Conservation (phyloP, 2,888 invertebrate genomes). For the Brachylomia viminalis region DNA sequence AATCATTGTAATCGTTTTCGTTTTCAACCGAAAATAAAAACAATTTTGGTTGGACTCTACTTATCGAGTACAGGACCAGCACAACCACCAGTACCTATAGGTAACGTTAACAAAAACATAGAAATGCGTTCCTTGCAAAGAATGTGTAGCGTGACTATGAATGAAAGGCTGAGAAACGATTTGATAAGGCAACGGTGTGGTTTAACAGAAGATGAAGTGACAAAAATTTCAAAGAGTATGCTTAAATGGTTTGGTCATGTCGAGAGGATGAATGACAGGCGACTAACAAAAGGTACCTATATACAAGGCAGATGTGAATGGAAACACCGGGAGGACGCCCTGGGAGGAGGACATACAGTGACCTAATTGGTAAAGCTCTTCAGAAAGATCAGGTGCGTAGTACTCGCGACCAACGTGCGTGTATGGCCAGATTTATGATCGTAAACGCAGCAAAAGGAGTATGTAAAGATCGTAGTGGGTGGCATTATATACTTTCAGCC, state of each 20-base stretch:
- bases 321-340: not conserved
- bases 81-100: too few species aligned
- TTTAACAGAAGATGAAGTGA: not conserved
- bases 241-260: not conserved
- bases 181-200: not conserved
- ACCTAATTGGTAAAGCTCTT: not conserved
- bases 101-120: too few species aligned
- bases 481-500: not conserved
- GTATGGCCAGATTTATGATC: not conserved
- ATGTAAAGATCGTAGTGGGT: not conserved
- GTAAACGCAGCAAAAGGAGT: not conserved
- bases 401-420: not conserved
- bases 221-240: not conserved
- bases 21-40: too few species aligned
- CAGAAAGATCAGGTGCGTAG: not conserved
- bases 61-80: too few species aligned
- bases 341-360: not conserved
- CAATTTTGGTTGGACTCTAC: too few species aligned
- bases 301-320: not conserved
- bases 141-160: too few species aligned
- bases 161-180: too few species aligned
- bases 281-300: not conserved
- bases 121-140: too few species aligned
- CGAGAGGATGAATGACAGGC: not conserved
- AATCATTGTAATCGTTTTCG: too few species aligned